Evolutionary conservation across 2,113 vertebrate genomes (phyloP).

Genomic region (Salvelinus alpinus): DNA sequence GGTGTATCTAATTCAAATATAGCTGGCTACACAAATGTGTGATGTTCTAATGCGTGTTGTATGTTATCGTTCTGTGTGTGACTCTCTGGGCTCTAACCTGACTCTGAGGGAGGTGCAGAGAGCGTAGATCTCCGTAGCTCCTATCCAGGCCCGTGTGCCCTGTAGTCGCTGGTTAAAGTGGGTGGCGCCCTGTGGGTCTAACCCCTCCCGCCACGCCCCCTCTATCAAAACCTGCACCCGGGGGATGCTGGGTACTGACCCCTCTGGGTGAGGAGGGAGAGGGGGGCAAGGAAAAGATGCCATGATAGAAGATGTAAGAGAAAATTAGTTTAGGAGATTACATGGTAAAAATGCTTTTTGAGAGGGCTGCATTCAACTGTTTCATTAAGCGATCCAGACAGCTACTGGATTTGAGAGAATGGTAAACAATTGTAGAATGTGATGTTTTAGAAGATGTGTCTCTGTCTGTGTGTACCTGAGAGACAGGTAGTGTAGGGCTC

Average conservation of each 20-base stretch:
- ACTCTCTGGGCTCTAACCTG: conserved; percentile 73
- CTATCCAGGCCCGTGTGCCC: conserved; percentile 92
- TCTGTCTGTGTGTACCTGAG: conserved; percentile 68
- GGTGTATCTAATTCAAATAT: background rate
- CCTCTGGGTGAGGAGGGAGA: conserved; percentile 63
- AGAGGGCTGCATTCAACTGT: background rate
- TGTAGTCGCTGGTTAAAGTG: conserved; percentile 83
- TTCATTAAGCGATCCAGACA: background rate
- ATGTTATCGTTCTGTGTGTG: too few species aligned
- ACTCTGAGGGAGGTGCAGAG: conserved; percentile 84
- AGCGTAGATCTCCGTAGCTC: conserved; percentile 92
- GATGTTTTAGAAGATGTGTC: background rate
- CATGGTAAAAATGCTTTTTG: background rate
- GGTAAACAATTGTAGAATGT: background rate
- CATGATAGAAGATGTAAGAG: background rate
- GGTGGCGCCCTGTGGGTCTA: conserved; percentile 90
- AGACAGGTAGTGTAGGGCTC: conserved; percentile 74
- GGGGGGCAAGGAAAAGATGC: background rate
- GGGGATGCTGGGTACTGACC: conserved; percentile 83
- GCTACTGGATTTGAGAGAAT: background rate
- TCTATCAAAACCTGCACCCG: conserved; percentile 90
- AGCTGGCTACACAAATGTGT: too few species aligned
- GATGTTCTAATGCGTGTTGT: too few species aligned
- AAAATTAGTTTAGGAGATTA: background rate
- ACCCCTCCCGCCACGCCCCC: conserved; percentile 88